These are phyloP conservation scores for Raphicerus campestris DNA, from an alignment of 2,113 vertebrate genomes.

Conservation along the genomic window DNA sequence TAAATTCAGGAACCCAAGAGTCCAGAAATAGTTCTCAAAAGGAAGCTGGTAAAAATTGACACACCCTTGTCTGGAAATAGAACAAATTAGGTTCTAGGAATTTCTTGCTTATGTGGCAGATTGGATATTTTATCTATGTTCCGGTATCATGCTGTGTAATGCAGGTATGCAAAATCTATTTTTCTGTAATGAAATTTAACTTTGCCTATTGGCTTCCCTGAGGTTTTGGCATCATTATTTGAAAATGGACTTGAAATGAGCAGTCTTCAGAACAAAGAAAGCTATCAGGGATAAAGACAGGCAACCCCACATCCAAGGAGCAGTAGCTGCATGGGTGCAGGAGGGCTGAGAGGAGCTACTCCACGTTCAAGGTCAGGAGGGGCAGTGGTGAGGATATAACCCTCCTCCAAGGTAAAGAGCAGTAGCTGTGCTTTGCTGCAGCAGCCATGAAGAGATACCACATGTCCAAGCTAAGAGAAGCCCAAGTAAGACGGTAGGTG, in stretches of 20 bases:
- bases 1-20: neutral
- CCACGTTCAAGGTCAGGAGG: too few relatives aligned
- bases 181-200: neutral
- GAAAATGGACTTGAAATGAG: neutral
- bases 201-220: neutral
- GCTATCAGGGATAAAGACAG: neutral
- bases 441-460: too few relatives aligned
- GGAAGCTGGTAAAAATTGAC: neutral
- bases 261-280: neutral
- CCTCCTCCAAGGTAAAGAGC: too few relatives aligned
- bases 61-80: neutral
- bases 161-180: neutral
- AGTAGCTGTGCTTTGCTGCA: too few relatives aligned
- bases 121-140: neutral
- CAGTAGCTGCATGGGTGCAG: rapidly evolving
- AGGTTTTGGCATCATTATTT: neutral
- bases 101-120: neutral
- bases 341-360: too few relatives aligned
- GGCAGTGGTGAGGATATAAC: too few relatives aligned
- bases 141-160: neutral
- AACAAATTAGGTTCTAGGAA: neutral
- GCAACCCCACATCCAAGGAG: too few relatives aligned
- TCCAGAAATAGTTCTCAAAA: neutral
- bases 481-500: too few relatives aligned
- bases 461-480: too few relatives aligned